Conservation (phyloP, 2,888 invertebrate species). For the Drosophila basisetae region DNA sequence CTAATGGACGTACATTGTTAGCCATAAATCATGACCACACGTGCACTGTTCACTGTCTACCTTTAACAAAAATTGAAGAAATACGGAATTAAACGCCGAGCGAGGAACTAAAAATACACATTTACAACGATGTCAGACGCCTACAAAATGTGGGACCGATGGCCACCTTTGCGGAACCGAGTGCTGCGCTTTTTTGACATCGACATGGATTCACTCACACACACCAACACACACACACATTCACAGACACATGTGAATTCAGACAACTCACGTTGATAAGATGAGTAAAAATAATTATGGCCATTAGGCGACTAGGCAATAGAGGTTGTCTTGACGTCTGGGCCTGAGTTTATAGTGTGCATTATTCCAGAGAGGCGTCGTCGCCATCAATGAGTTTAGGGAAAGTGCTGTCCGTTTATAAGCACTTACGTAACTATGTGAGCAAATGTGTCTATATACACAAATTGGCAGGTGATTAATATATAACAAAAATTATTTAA, state of each 20-base stretch:
- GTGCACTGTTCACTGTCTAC: constrained; percentile 50
- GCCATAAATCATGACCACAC: constrained; percentile 76
- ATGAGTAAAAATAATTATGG: constrained; percentile 76
- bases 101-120: constrained; percentile 50
- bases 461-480: not conserved
- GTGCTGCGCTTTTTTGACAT: constrained; percentile 57
- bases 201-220: constrained; percentile 24
- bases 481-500: not conserved
- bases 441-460: too few species aligned
- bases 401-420: constrained; percentile 11
- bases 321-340: constrained; percentile 30
- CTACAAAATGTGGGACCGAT: constrained; percentile 72
- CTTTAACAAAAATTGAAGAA: constrained; percentile 53
- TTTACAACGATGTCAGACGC: constrained; percentile 65
- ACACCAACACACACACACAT: constrained; percentile 11
- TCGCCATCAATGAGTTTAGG: constrained; percentile 23
- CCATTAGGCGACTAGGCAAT: constrained; percentile 70
- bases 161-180: constrained; percentile 63
- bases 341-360: constrained; percentile 10
- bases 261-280: constrained; percentile 69
- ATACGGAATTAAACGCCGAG: constrained; percentile 61
- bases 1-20: constrained; percentile 77
- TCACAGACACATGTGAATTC: constrained; percentile 56
- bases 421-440: not conserved
- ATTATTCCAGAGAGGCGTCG: constrained; percentile 23